Evolutionary conservation across 2,888 invertebrate genomes (phyloP).

Genomic region (Agriopis marginaria): DNA sequence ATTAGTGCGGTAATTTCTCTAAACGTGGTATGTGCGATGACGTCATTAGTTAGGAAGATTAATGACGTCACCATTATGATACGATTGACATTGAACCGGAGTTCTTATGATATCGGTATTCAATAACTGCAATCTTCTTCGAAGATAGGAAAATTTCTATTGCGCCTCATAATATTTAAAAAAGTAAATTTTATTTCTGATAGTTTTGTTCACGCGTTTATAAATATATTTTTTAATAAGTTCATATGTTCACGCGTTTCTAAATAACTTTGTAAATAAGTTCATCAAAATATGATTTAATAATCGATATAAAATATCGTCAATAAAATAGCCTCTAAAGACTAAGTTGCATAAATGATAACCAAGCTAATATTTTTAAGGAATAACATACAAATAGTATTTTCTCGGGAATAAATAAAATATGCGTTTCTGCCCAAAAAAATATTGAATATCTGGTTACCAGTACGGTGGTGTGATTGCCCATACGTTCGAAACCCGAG

Average conservation of each 20-base stretch:
- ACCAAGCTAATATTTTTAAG: neutral
- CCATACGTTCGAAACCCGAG: conserved; percentile 65
- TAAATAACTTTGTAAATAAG: no score
- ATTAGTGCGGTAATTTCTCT: conserved; percentile 20
- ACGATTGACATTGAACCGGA: conserved; percentile 24
- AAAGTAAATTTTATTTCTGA: conserved; percentile 1
- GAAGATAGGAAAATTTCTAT: neutral
- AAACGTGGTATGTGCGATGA: conserved; percentile 24
- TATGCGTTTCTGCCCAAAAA: neutral
- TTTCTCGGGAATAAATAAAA: neutral
- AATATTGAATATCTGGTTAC: conserved; percentile 28
- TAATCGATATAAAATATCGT: no score
- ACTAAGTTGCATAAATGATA: neutral
- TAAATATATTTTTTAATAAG: no score
- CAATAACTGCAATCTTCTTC: neutral
- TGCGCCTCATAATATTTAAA: conserved; percentile 5
- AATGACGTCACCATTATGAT: conserved; percentile 24
- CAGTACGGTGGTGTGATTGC: conserved; percentile 49
- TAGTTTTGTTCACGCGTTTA: no score
- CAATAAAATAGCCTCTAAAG: neutral
- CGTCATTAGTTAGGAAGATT: conserved; percentile 35
- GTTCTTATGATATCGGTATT: conserved; percentile 3
- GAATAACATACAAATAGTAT: neutral
- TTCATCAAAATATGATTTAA: no score
- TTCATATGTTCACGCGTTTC: no score